Percentiles rank a stretch among this genome's conserved stretches.
Conservation (phyloP, 2,888 invertebrate species). For the Zootermopsis nevadensis region DNA sequence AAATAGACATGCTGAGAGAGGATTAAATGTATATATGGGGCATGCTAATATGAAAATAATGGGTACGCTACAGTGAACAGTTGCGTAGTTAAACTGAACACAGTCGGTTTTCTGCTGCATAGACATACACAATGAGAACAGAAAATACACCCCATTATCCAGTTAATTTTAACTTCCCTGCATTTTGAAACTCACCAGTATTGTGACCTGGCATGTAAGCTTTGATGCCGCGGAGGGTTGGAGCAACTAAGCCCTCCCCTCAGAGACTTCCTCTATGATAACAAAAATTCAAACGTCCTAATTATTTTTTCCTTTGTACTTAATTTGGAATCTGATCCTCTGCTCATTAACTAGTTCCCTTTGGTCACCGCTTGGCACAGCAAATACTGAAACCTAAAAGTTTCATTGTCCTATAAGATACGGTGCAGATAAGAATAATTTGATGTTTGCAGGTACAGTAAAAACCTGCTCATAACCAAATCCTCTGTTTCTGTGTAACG, state of each 20-base stretch:
- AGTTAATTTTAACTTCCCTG: neutral
- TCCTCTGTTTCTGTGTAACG: no score
- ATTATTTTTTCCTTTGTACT: slow-evolving; percentile 11
- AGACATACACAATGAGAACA: neutral
- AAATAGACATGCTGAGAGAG: no score
- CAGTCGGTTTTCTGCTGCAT: slow-evolving; percentile 5
- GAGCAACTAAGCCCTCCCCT: neutral
- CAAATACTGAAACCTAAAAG: neutral
- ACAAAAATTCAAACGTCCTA: slow-evolving; percentile 12
- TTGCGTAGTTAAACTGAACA: neutral
- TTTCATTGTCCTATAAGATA: no score
- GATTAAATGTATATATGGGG: no score
- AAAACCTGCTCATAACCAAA: no score
- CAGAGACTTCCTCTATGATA: neutral
- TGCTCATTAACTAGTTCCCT: slow-evolving; percentile 1
- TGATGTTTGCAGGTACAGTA: no score
- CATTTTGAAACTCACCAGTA: neutral
- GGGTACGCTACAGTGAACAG: neutral
- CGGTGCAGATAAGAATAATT: no score
- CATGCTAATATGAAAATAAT: slow-evolving; percentile 2
- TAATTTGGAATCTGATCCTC: slow-evolving; percentile 1
- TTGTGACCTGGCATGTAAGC: neutral
- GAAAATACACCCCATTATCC: neutral
- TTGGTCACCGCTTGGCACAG: neutral
- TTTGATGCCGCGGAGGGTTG: slow-evolving; percentile 3